Base-by-base conservation (phyloP, 2,113 vertebrate genomes). In the Psittacara wagleri region DNA sequence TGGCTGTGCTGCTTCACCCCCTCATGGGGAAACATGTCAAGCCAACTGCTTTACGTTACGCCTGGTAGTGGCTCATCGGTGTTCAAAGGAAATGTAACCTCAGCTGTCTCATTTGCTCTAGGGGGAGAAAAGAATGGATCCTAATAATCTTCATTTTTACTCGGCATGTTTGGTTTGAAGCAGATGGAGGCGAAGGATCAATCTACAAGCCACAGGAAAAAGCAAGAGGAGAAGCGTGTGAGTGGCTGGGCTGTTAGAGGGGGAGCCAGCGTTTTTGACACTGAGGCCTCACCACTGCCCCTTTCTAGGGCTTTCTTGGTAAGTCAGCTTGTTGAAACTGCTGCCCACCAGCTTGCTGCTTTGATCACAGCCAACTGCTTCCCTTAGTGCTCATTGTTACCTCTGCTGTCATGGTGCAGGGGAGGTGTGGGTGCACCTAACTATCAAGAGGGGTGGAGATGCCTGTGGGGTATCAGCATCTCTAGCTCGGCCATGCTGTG, bases 371-470 rank as follows among this genome's bases (percentile, higher is more conserved):
- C 52, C 43, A 72, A 2, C 18, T 54, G 31, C 48, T 51, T 69
- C 33, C 39, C 23, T 55, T 10, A 5, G 18, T 51, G 39, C 25
- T 44, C 22, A 7, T 35, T 2, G 1, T 68, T 28, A 10, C 11
- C 31, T 85, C 46, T 72, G 0, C 44, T 55, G 2, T 51, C 35
- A 19, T 11, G 20, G 19, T 37, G 24, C 52, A 5, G 28, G 25
- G 39, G 87, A 76, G 24, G 14, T 9, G 31, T 9, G 19, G 55
- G 31, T n/a, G 31, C 8, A n/a, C 24, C 39, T 54, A 72, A 63
- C 0, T 6, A 68, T 64, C 0, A 1, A 86, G 59, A 61, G 11
- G 18, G 20, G 20, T 3, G 3, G 64, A 84, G 68, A 10, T 66
- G 67, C 37, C 19, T 1, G 5, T 78, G 37, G 61, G 17, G 0